Conservation (phyloP, 2,797 vertebrate genomes). For the Balearica regulorum region DNA sequence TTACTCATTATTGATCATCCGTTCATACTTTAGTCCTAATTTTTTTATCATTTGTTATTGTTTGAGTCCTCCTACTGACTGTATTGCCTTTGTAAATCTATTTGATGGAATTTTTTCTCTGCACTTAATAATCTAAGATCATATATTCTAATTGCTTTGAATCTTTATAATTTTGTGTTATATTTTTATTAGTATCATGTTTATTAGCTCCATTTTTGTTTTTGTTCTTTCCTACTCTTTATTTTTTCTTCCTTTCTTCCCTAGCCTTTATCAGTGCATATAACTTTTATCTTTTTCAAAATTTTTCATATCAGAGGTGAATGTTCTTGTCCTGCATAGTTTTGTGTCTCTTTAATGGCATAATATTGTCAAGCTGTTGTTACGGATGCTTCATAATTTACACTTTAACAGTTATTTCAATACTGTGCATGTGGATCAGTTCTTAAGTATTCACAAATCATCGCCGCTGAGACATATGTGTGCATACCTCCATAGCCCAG, state of each 20-base stretch:
- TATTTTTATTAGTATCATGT: neutral
- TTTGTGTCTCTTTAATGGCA: conserved; percentile 14
- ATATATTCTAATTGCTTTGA: neutral
- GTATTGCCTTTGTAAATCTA: neutral
- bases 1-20: neutral
- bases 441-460: conserved; percentile 56
- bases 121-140: neutral
- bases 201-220: neutral
- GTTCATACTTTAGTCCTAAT: neutral
- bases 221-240: neutral
- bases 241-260: neutral
- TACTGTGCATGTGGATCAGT: neutral
- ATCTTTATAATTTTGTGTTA: neutral
- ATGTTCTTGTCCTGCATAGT: conserved; percentile 13
- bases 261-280: neutral
- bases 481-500: neutral
- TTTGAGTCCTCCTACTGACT: neutral
- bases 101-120: neutral
- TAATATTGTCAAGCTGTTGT: neutral
- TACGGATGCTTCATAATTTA: conserved; percentile 1
- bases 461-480: neutral
- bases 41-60: neutral
- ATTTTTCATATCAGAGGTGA: conserved; percentile 29
- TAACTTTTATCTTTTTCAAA: conserved; percentile 7
- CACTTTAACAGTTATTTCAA: neutral